phyloP scores from a whole-genome alignment of 2,113 vertebrate species.

The Laticauda colubrina region DNA sequence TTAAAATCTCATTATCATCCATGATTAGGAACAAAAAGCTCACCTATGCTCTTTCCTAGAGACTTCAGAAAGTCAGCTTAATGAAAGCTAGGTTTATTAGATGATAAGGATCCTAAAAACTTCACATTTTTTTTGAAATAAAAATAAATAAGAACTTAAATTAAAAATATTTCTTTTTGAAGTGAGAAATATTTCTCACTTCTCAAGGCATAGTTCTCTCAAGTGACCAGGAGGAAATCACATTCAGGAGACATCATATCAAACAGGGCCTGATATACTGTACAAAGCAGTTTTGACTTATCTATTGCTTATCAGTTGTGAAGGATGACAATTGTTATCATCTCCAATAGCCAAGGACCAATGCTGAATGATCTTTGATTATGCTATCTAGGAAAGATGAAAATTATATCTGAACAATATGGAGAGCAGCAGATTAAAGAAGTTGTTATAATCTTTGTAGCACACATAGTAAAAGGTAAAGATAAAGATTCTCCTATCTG shows the following conservation, averaged over 20 bases:
- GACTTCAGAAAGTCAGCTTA: fast-evolving
- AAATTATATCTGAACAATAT: background rate
- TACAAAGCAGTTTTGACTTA: background rate
- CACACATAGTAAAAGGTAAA: background rate
- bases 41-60: background rate
- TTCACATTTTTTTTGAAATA: background rate
- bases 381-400: background rate
- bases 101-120: background rate
- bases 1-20: background rate
- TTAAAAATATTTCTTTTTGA: background rate
- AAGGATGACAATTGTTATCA: background rate
- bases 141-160: background rate
- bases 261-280: background rate
- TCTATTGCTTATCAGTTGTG: background rate
- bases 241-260: no score
- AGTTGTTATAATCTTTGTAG: background rate
- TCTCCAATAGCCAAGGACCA: background rate
- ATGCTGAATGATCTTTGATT: background rate
- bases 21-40: background rate
- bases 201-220: background rate
- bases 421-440: background rate
- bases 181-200: no score
- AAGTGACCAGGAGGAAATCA: background rate
- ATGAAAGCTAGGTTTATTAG: background rate
- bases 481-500: background rate